These are phyloP conservation scores for Rhipidura dahli DNA, from an alignment of 2,113 vertebrate genomes.

Conservation along the genomic window DNA sequence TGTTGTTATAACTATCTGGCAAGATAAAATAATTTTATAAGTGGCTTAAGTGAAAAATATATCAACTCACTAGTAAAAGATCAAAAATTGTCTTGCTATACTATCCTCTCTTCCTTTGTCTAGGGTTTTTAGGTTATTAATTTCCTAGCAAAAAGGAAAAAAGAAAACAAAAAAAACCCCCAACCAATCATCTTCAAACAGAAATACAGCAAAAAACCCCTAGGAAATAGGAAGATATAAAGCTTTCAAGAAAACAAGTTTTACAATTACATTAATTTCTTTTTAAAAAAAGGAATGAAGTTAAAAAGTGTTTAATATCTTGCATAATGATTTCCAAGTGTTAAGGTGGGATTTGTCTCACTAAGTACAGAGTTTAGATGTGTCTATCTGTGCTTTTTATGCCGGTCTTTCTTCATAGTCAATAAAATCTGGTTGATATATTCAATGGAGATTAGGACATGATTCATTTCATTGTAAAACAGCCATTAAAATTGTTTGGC, in stretches of 20 bases:
- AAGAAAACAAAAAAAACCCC: accelerated
- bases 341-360: neutral
- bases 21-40: neutral
- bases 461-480: neutral
- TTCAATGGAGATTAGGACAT: neutral
- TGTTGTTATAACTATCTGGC: neutral
- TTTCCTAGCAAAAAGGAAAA: neutral
- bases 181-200: neutral
- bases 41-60: neutral
- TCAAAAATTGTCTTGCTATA: neutral
- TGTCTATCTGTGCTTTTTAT: neutral
- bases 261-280: neutral
- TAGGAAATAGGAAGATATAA: neutral
- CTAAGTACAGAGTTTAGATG: neutral
- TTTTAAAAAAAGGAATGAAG: neutral
- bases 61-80: neutral
- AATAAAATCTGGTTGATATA: neutral
- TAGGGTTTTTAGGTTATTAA: neutral
- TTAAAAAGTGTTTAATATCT: neutral
- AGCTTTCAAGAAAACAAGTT: neutral
- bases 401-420: neutral
- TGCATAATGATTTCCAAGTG: neutral
- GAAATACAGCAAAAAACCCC: neutral
- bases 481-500: neutral
- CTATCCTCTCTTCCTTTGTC: neutral